Percentiles rank a stretch among this genome's conserved stretches.
phyloP scores from a whole-genome alignment of 1,140 invertebrate species.

The Halictus rubicundus region DNA sequence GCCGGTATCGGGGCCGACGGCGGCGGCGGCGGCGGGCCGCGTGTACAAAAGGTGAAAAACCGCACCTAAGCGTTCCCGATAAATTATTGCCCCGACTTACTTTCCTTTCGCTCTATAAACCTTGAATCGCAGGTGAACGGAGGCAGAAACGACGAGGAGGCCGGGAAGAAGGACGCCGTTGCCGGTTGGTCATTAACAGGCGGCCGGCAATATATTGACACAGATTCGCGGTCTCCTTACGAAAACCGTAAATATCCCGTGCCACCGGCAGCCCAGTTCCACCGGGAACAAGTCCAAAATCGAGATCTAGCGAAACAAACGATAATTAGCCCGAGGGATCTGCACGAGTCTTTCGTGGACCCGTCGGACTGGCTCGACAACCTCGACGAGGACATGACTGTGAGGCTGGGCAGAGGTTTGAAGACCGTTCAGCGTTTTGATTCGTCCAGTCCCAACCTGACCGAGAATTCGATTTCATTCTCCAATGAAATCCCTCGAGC shows the following conservation, averaged over 20 bases:
- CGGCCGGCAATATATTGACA: conserved; percentile 25
- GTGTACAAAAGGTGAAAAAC: conserved; percentile 37
- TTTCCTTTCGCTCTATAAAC: conserved; percentile 40
- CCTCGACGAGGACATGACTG: conserved; percentile 58
- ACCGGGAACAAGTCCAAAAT: conserved; percentile 32
- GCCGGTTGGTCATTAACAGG: conserved; percentile 30
- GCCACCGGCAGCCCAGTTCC: not conserved
- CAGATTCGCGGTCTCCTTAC: conserved; percentile 49
- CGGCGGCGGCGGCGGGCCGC: conserved; percentile 13
- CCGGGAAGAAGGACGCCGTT: not conserved
- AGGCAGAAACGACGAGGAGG: conserved; percentile 2
- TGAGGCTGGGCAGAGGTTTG: conserved; percentile 61
- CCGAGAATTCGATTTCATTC: not conserved
- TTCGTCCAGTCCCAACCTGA: not conserved
- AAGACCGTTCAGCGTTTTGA: conserved; percentile 38
- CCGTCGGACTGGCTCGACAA: conserved; percentile 58
- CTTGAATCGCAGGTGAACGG: conserved; percentile 43
- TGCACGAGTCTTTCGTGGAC: conserved; percentile 68
- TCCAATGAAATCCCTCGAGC: not conserved
- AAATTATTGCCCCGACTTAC: conserved; percentile 44
- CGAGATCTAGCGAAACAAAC: conserved; percentile 37
- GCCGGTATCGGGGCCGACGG: conserved; percentile 10
- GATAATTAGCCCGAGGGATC: conserved; percentile 50
- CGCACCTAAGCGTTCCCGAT: conserved; percentile 38
- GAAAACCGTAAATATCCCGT: conserved; percentile 44